Conservation (phyloP, 64 coral and sea anemone genomes). For the Dendronephthya gigantea region DNA sequence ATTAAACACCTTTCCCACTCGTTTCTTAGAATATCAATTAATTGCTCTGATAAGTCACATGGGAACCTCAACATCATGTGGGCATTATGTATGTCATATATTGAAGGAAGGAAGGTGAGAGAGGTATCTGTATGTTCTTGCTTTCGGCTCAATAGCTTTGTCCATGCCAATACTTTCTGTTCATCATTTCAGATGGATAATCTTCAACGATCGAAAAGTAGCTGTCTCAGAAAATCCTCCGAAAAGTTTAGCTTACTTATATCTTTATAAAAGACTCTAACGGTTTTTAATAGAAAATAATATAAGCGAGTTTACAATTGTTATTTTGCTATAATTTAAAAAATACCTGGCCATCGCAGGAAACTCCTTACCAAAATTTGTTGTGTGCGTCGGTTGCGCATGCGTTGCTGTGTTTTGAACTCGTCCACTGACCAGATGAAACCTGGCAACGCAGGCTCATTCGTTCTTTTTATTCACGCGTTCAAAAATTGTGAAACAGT, state of each 20-base stretch:
- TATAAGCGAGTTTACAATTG: no score
- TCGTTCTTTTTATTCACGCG: constrained; percentile 2
- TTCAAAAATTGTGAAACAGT: background rate
- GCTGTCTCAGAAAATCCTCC: constrained; percentile 84
- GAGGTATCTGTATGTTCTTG: background rate
- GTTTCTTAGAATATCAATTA: constrained; percentile 56
- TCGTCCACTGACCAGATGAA: background rate
- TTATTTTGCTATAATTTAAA: no score
- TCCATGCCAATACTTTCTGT: background rate
- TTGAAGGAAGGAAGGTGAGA: constrained; percentile 86
- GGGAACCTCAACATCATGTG: constrained; percentile 93
- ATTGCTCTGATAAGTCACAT: constrained; percentile 92
- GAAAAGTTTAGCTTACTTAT: constrained; percentile 67
- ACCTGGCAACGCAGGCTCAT: background rate
- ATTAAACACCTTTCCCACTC: background rate
- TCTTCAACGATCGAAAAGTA: constrained; percentile 94
- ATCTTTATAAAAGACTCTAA: constrained; percentile 49
- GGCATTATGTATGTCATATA: constrained; percentile 96
- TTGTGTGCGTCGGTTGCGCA: no score
- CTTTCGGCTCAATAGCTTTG: background rate
- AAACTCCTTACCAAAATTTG: no score
- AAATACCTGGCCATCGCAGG: no score
- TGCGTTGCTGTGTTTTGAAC: no score
- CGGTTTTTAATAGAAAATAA: no score
- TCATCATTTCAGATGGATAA: constrained; percentile 63